Base-by-base conservation (phyloP, 2,113 vertebrate genomes). In the Dipodomys ordii region DNA sequence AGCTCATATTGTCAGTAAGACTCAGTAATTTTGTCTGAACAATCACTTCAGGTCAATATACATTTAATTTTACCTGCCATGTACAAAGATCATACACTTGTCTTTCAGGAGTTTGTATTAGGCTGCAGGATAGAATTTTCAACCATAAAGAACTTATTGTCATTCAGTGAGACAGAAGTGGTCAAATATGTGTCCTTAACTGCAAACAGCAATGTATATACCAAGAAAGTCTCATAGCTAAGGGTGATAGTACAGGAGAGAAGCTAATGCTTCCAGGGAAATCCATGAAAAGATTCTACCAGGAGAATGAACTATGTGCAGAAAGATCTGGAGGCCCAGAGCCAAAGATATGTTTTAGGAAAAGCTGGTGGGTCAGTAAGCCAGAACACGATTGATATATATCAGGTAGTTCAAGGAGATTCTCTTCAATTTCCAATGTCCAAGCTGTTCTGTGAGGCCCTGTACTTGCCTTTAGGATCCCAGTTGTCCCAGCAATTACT, bases 401-500 rank as follows among this genome's bases (percentile, higher is more conserved):
- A 74, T 69, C 12, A 53, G 44, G 13, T 30, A 39, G 49, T 27
- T 83, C 64, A 82, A 71, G 39, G 49, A 83, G 44, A 76, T 30
- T 18, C 1, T 87, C n/a, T 74, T 80, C 60, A 69, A 1, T 78
- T 72, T 95, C 46, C 5, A 39, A 53, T 49, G 27, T 7, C 27
- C 57, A 78, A 32, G 81, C 9, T 5, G 13, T 49, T 69, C 87
- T 87, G 27, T 25, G 39, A 84, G 30, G n/a, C 10, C 57, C 7
- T 67, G 30, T 15, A 49, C 77, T 64, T 84, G 67, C 49, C 39
- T 88, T 35, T n/a, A 72, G 64, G 19, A 78, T 89, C 78, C 30
- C 13, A 69, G 46, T 68, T 95, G 60, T 57, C 49, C 78, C 25
- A 78, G 3, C 2, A 93, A 79, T 76, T 80, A 90, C n/a, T 87